Evolutionary conservation across 1,140 invertebrate genomes (phyloP).

Genomic region (Cydia fagiglandana): DNA sequence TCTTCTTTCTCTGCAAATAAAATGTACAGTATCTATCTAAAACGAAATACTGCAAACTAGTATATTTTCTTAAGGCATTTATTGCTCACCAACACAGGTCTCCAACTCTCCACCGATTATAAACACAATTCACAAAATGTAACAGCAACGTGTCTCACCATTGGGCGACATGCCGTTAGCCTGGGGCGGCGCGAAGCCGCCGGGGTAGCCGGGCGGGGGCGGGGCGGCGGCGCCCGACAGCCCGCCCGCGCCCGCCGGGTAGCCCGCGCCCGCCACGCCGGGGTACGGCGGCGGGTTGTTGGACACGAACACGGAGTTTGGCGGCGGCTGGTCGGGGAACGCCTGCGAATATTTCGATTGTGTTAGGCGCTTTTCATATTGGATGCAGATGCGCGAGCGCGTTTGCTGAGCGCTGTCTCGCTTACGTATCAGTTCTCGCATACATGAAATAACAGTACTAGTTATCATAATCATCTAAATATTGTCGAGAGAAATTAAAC

Average conservation of each 20-base stretch:
- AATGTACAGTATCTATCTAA: too few relatives aligned
- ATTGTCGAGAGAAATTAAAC: too few relatives aligned
- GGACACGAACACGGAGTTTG: slow-evolving; percentile 93
- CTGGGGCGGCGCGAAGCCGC: slow-evolving; percentile 53
- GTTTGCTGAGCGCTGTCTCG: too few relatives aligned
- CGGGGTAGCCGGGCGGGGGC: slow-evolving; percentile 55
- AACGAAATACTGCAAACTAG: too few relatives aligned
- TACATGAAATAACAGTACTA: too few relatives aligned
- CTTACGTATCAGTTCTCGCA: too few relatives aligned
- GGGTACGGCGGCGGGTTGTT: slow-evolving; percentile 97
- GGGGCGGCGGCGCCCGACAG: slow-evolving; percentile 50
- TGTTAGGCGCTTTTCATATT: too few relatives aligned
- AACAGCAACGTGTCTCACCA: slow-evolving; percentile 44
- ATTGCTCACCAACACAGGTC: slow-evolving; percentile 31
- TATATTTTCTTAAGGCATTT: not conserved
- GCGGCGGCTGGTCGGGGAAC: slow-evolving; percentile 84
- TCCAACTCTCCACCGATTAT: slow-evolving; percentile 6
- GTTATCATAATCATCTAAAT: too few relatives aligned
- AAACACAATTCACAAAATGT: slow-evolving; percentile 11
- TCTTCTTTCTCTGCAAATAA: too few relatives aligned
- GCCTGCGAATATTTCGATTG: slow-evolving; percentile 61
- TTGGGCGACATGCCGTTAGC: slow-evolving; percentile 51
- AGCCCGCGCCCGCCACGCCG: slow-evolving; percentile 82
- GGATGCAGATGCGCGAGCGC: too few relatives aligned
- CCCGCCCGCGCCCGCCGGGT: slow-evolving; percentile 55